Conservation (phyloP, 2,888 invertebrate species). For the Heteromyza rotundicornis region DNA sequence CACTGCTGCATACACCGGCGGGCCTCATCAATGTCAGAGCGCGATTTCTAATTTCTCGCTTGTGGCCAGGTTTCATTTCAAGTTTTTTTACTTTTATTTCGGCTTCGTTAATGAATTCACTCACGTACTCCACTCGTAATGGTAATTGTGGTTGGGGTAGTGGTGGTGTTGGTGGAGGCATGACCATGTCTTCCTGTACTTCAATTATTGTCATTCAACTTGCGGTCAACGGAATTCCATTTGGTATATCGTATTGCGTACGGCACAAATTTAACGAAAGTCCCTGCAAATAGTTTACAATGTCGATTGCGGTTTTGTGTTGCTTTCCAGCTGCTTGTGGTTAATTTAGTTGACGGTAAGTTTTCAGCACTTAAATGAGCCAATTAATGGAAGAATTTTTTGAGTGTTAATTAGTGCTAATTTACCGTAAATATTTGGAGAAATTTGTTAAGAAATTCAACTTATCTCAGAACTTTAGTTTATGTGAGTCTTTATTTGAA, state of each 20-base stretch:
- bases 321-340: neutral
- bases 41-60: conserved; percentile 2
- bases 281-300: conserved; percentile 56
- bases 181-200: conserved; percentile 1
- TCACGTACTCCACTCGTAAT: conserved; percentile 26
- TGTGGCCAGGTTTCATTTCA: conserved; percentile 5
- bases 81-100: neutral
- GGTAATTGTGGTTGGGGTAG: too few relatives aligned
- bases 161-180: too few relatives aligned
- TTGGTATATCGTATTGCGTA: conserved; percentile 11
- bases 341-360: too few relatives aligned
- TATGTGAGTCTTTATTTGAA: too few relatives aligned
- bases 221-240: neutral
- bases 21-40: conserved; percentile 7
- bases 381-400: too few relatives aligned
- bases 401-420: too few relatives aligned
- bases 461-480: too few relatives aligned
- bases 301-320: conserved; percentile 31
- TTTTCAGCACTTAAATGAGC: too few relatives aligned
- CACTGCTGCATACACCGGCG: neutral
- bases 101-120: conserved; percentile 30
- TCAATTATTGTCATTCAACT: neutral
- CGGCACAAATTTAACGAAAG: conserved; percentile 55
- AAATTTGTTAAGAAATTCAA: too few relatives aligned
- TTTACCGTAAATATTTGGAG: too few relatives aligned